Conservation (phyloP, 2,113 vertebrate genomes). For the Uria aalge region DNA sequence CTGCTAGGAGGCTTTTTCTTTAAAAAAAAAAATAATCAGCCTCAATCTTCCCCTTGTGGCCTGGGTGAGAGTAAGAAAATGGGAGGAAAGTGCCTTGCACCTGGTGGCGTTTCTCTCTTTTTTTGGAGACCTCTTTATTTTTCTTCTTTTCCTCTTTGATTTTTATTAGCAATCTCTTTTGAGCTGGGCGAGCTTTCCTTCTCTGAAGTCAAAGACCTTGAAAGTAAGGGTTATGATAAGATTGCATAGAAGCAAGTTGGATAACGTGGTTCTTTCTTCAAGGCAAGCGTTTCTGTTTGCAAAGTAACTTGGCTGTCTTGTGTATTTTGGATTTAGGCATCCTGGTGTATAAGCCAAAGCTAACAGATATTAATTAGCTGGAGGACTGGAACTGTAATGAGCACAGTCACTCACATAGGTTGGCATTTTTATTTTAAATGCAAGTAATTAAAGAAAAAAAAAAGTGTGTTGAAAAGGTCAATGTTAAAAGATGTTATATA, state of each 20-base stretch:
- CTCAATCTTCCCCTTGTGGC: neutral
- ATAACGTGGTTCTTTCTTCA: neutral
- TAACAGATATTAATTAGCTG: constrained; percentile 59
- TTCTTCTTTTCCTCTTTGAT: neutral
- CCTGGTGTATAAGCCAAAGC: constrained; percentile 41
- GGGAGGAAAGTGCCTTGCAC: neutral
- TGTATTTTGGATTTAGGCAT: constrained; percentile 46
- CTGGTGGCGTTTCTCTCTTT: neutral
- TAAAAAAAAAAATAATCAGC: neutral
- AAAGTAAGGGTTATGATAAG: neutral
- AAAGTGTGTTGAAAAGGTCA: neutral
- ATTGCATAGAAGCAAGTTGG: neutral
- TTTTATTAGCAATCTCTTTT: neutral
- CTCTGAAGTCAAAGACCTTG: neutral
- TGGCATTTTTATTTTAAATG: constrained; percentile 38
- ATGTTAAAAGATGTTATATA: neutral
- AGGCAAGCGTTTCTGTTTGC: constrained; percentile 6
- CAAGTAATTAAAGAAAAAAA: constrained; percentile 17
- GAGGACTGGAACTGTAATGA: constrained; percentile 11
- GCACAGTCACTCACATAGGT: neutral
- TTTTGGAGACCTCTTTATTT: neutral
- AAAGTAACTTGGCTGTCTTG: constrained; percentile 12
- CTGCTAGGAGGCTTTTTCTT: neutral
- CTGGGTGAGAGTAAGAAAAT: neutral
- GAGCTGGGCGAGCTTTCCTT: neutral